Evolutionary conservation across 2,797 vertebrate genomes (phyloP).

Genomic region (Enteromius argenteus): DNA sequence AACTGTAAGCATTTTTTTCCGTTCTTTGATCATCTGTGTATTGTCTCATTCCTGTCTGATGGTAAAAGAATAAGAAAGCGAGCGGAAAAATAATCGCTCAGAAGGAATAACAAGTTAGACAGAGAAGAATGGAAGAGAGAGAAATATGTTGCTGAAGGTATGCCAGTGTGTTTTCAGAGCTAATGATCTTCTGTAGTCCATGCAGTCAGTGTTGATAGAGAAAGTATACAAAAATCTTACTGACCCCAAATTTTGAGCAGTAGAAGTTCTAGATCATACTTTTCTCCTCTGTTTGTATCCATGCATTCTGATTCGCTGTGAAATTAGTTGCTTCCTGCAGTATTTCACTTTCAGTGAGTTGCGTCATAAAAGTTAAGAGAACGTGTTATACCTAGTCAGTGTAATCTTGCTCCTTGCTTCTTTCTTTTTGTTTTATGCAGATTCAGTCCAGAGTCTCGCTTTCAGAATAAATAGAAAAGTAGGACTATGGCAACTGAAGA

Average conservation of each 20-base stretch:
- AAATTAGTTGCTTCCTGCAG: background rate
- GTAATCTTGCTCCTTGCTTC: background rate
- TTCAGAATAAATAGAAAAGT: background rate
- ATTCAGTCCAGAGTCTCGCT: slow-evolving; percentile 10
- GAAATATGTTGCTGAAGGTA: background rate
- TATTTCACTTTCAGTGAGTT: background rate
- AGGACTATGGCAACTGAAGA: background rate
- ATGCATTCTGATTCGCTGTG: background rate
- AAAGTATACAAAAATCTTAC: background rate
- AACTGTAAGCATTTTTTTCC: background rate
- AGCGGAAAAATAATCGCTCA: background rate
- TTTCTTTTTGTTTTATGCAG: background rate
- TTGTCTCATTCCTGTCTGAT: slow-evolving; percentile 30
- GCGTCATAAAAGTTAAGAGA: background rate
- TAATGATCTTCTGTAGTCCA: slow-evolving; percentile 2
- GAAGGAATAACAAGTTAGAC: slow-evolving; percentile 3
- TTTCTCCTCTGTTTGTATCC: background rate
- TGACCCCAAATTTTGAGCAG: background rate
- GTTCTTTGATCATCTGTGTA: slow-evolving; percentile 18
- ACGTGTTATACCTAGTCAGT: background rate
- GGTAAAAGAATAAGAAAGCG: background rate
- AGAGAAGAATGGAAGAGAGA: background rate
- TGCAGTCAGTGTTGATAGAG: background rate
- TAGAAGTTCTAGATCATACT: background rate
- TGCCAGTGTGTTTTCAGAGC: slow-evolving; percentile 10